phyloP scores from a whole-genome alignment of 92 coral and sea anemone species.

The Porites lobata region DNA sequence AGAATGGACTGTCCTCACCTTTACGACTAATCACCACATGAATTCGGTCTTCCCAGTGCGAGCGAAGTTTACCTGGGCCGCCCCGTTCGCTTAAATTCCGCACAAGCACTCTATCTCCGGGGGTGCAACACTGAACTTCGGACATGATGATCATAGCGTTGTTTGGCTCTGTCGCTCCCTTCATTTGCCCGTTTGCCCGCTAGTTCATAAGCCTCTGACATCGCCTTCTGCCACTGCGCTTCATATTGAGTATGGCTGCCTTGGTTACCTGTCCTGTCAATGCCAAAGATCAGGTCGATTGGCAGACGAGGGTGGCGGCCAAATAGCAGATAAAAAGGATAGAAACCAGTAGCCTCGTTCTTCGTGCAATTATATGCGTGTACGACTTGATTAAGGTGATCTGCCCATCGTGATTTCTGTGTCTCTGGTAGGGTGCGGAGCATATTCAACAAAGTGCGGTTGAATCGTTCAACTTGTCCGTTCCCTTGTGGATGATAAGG shows the following conservation, averaged over 20 bases:
- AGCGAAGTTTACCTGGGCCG: slow-evolving; percentile 40
- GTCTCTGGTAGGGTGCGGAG: slow-evolving; percentile 67
- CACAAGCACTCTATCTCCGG: slow-evolving; percentile 75
- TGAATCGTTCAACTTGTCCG: slow-evolving; percentile 60
- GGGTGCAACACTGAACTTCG: slow-evolving; percentile 63
- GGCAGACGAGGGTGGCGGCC: too few species aligned
- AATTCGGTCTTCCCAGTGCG: slow-evolving; percentile 62
- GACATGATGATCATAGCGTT: slow-evolving; percentile 45
- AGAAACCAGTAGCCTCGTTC: slow-evolving; percentile 56
- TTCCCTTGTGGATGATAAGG: slow-evolving; percentile 67
- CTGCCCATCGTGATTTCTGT: slow-evolving; percentile 61
- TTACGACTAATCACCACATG: slow-evolving; percentile 35
- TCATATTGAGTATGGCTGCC: too few species aligned
- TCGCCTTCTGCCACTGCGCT: too few species aligned
- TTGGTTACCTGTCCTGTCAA: too few species aligned
- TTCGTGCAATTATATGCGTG: slow-evolving; percentile 56
- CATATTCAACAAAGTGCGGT: slow-evolving; percentile 52
- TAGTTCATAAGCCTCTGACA: too few species aligned
- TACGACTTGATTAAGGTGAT: slow-evolving; percentile 60
- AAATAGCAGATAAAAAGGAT: slow-evolving; percentile 49
- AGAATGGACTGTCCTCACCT: slow-evolving; percentile 64
- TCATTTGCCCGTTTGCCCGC: too few species aligned
- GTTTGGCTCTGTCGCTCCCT: slow-evolving; percentile 27
- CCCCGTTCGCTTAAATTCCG: too few species aligned
- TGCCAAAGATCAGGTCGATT: too few species aligned